Percentiles rank a stretch among this genome's conserved stretches.
Conservation (phyloP, 2,797 vertebrate genomes). For the Gymnothorax javanicus region DNA sequence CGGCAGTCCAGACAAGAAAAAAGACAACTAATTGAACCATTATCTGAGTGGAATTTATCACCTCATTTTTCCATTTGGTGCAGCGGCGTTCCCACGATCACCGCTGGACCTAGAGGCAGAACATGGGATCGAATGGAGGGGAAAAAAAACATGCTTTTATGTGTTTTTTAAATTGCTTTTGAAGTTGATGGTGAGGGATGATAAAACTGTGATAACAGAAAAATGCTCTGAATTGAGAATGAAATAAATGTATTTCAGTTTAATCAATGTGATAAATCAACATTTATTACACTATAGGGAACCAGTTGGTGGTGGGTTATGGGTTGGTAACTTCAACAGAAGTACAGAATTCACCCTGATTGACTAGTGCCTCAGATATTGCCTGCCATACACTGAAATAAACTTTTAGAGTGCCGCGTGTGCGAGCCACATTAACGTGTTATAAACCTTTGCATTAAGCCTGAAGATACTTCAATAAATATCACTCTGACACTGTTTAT, state of each 20-base stretch:
- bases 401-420: too few species aligned
- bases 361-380: too few species aligned
- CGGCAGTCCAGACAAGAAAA: slow-evolving; percentile 22
- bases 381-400: too few species aligned
- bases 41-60: slow-evolving; percentile 14
- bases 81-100: neutral
- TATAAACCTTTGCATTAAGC: too few species aligned
- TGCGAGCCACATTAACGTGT: too few species aligned
- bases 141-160: neutral
- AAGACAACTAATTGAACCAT: slow-evolving; percentile 25
- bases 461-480: too few species aligned
- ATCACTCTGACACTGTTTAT: too few species aligned
- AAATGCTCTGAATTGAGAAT: neutral
- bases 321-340: too few species aligned
- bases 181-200: neutral
- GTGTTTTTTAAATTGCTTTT: neutral
- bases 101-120: neutral
- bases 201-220: neutral
- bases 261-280: too few species aligned
- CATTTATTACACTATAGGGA: too few species aligned
- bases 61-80: neutral
- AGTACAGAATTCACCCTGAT: too few species aligned
- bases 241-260: neutral
- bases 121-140: neutral
- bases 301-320: too few species aligned